Conservation (phyloP, 2,797 vertebrate species). For the Chrysocyon brachyurus region DNA sequence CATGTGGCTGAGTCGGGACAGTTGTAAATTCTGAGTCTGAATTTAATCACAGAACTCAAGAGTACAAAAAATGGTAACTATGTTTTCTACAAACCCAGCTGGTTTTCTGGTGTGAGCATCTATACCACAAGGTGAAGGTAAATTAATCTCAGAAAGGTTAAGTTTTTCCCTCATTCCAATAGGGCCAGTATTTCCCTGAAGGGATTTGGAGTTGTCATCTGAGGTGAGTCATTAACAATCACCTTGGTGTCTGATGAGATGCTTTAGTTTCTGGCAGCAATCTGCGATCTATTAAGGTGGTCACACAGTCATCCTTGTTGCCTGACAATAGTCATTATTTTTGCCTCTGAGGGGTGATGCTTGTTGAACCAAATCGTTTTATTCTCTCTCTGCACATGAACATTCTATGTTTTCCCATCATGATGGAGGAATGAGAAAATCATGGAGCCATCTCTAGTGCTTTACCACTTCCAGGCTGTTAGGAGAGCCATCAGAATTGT, state of each 20-base stretch:
- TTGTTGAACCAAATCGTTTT: not conserved
- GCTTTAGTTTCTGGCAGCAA: not conserved
- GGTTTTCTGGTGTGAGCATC: not conserved
- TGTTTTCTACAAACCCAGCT: not conserved
- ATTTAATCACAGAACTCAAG: not conserved
- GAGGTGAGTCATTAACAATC: not conserved
- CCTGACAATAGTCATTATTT: not conserved
- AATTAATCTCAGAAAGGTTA: not conserved
- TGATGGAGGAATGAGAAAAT: not conserved
- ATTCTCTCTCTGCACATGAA: no score
- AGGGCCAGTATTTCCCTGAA: not conserved
- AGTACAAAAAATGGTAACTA: not conserved
- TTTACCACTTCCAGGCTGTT: not conserved
- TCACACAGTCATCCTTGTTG: not conserved
- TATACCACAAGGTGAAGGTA: not conserved
- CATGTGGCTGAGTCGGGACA: not conserved
- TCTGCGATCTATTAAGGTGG: not conserved
- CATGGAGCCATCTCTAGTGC: fast-evolving
- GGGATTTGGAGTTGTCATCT: not conserved
- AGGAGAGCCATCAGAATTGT: not conserved
- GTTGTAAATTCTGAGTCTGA: not conserved
- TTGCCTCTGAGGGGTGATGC: not conserved
- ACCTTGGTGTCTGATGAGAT: not conserved
- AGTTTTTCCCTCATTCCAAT: not conserved
- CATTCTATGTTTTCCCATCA: not conserved